Evolutionary conservation across 2,888 invertebrate genomes (phyloP).

Genomic region (Aquatica leii): DNA sequence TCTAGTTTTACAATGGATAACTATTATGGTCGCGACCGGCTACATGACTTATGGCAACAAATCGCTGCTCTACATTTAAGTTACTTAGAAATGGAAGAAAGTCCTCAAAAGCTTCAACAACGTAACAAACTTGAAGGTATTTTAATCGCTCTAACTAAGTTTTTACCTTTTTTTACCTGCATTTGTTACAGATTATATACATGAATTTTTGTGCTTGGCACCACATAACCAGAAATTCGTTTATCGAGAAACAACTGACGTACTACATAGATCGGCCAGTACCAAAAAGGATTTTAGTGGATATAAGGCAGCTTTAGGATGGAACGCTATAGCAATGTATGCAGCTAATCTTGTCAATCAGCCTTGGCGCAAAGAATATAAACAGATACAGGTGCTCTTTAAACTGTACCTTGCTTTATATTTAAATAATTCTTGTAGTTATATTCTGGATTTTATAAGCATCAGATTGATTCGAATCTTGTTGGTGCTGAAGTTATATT

Average conservation of each 20-base stretch:
- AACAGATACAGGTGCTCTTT: conserved; percentile 73
- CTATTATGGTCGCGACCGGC: conserved; percentile 65
- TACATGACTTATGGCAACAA: conserved; percentile 74
- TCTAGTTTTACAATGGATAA: conserved; percentile 61
- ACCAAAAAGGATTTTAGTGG: conserved; percentile 80
- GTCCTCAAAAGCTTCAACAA: conserved; percentile 78
- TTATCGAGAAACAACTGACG: conserved; percentile 76
- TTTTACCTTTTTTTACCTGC: background rate
- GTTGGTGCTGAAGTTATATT: conserved; percentile 80
- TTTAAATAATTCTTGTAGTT: conserved; percentile 64
- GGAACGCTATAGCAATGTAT: conserved; percentile 85
- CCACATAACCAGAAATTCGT: conserved; percentile 83
- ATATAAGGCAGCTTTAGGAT: conserved; percentile 81
- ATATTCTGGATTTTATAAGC: conserved; percentile 88
- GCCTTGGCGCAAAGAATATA: conserved; percentile 90
- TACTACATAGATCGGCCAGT: conserved; percentile 76
- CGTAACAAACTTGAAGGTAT: conserved; percentile 80
- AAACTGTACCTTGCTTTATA: background rate
- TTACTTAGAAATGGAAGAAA: conserved; percentile 83
- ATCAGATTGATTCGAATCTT: conserved; percentile 84
- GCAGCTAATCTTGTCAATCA: conserved; percentile 85
- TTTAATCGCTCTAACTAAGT: background rate
- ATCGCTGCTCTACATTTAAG: conserved; percentile 80
- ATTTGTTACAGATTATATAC: conserved; percentile 70
- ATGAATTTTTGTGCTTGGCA: conserved; percentile 79